phyloP scores from a whole-genome alignment of 2,113 vertebrate species.

The Empidonax alnorum region DNA sequence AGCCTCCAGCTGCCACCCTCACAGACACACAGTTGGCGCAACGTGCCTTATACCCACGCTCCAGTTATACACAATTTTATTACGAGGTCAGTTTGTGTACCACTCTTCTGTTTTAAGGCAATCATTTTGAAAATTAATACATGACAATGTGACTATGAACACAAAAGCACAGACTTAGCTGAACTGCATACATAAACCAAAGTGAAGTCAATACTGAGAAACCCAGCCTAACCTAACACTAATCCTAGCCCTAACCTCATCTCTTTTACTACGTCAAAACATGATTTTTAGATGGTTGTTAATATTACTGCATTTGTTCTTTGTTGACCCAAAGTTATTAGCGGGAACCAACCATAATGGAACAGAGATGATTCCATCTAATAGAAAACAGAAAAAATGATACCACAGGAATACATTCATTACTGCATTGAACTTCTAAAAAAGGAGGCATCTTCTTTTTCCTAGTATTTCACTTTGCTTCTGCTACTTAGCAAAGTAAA shows the following conservation, averaged over 20 bases:
- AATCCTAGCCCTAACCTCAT: background rate
- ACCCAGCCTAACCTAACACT: background rate
- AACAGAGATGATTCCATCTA: background rate
- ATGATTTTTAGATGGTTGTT: background rate
- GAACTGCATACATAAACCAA: background rate
- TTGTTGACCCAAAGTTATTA: background rate
- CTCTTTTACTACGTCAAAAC: background rate
- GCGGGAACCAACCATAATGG: background rate
- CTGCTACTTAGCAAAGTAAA: conserved; percentile 28
- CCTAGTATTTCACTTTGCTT: conserved; percentile 1
- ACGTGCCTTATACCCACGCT: background rate
- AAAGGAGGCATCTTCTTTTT: background rate
- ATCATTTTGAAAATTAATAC: background rate
- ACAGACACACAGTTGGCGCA: background rate
- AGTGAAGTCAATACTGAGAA: background rate
- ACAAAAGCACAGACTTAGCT: background rate
- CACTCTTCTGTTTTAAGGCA: background rate
- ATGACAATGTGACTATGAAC: background rate
- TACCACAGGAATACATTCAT: conserved; percentile 5
- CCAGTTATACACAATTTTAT: background rate
- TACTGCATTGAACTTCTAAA: background rate
- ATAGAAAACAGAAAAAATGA: background rate
- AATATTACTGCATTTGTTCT: background rate
- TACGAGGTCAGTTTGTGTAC: conserved; percentile 9
- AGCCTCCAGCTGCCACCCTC: background rate